Base-by-base conservation (phyloP, 1,140 invertebrate species). In the Thereuonema tuberculata region DNA sequence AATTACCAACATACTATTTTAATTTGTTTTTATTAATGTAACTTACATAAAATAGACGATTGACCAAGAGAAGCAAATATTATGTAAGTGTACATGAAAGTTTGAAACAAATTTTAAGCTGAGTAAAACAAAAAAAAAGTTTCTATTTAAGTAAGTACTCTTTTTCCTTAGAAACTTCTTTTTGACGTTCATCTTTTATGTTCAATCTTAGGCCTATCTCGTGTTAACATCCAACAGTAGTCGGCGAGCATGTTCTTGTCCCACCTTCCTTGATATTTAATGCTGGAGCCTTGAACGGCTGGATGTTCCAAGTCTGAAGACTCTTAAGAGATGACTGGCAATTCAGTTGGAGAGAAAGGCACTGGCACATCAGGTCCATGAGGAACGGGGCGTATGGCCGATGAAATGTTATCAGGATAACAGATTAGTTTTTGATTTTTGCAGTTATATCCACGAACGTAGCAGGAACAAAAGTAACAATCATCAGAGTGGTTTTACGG, bases 311-410 rank as follows among this genome's bases (percentile, higher is more conserved):
- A 37, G 31, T 37, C 31, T 37, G 31, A 37, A 53, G 17, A 58
- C 9, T 28, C 46, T 14, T 14, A 58, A 58, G 57, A 28, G 43
- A 58, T 58, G 25, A 58, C 25, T 58, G 57, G 57, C 57, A 50
- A 58, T 50, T 58, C 46, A 54, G 20, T 58, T 58, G 57, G 57
- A 58, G 43, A 20, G 3, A 58, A 58, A 58, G 57, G 49, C 57
- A 58, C 17, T 58, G 43, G 57, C 43, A 50, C 57, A 58, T 52
- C 23, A 58, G 20, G 46, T 50, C 46, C 57, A 52, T 28, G 57
- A 58, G 57, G 46, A 50, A 53, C 43, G 20, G 31, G 49, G 46
- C n/a, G n/a, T n/a, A n/a, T n/a, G n/a, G n/a, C 47, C n/a, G 9
- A 53, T 58, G 12, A 2, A 20, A 20, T 3, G 25, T 52, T 23